A percentile compares a stretch with the other conserved stretches of the same genome.
Conservation (phyloP, 2,113 vertebrate species). For the Mastomys coucha region DNA sequence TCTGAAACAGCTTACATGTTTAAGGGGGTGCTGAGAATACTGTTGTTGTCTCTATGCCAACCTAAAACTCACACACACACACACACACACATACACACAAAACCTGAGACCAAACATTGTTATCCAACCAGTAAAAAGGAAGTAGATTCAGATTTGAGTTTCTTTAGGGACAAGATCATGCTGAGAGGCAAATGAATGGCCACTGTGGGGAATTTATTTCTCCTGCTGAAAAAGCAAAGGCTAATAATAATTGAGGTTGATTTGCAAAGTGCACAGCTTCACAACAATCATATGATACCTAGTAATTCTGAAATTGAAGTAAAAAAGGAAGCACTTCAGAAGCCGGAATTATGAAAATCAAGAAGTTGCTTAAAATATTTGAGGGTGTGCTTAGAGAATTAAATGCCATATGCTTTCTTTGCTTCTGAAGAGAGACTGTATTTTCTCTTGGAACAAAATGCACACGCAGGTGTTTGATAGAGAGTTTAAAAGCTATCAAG, state of each 20-base stretch:
- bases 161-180: slow-evolving; percentile 70
- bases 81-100: background rate
- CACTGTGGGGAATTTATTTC: slow-evolving; percentile 63
- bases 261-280: slow-evolving; percentile 84
- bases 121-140: slow-evolving; percentile 74
- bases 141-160: slow-evolving; percentile 59
- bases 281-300: slow-evolving; percentile 86
- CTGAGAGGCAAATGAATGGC: slow-evolving; percentile 77
- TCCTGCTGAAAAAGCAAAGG: slow-evolving; percentile 82
- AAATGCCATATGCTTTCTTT: slow-evolving; percentile 69
- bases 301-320: slow-evolving; percentile 85
- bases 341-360: slow-evolving; percentile 82
- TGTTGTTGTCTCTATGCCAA: slow-evolving; percentile 5
- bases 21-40: background rate
- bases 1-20: background rate
- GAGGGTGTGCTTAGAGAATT: slow-evolving; percentile 79
- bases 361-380: slow-evolving; percentile 87
- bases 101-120: slow-evolving; percentile 59
- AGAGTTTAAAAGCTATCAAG: slow-evolving; percentile 72
- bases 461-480: slow-evolving; percentile 76
- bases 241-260: slow-evolving; percentile 88
- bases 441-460: slow-evolving; percentile 78
- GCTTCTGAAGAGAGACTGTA: slow-evolving; percentile 66
- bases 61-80: slow-evolving; percentile 14
- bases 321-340: slow-evolving; percentile 80